These are phyloP conservation scores for Anabas testudineus DNA, from an alignment of 2,797 vertebrate genomes.

Conservation along the genomic window DNA sequence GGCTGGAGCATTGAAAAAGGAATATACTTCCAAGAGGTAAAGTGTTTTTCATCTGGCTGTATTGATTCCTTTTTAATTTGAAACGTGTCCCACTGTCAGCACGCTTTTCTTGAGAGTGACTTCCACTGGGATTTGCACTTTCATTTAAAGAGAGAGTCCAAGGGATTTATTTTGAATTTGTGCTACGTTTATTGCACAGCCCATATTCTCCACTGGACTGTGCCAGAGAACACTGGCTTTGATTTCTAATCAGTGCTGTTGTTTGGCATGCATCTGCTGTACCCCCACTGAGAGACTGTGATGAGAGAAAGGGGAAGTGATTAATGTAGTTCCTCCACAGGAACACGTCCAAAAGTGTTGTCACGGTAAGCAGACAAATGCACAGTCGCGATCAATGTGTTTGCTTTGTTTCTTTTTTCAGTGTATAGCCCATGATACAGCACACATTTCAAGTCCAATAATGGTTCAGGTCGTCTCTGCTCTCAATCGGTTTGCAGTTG, in stretches of 20 bases:
- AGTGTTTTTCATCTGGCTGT: conserved; percentile 28
- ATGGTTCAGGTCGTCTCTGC: not conserved
- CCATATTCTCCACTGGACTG: conserved; percentile 36
- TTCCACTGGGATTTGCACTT: conserved; percentile 34
- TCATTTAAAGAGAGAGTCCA: conserved; percentile 41
- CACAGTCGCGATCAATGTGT: conserved; percentile 13
- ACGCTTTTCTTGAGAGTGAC: conserved; percentile 20
- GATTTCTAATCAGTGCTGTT: conserved; percentile 40
- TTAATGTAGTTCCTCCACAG: conserved; percentile 36
- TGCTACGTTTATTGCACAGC: conserved; percentile 29
- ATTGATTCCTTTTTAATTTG: conserved; percentile 53
- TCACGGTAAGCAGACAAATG: conserved; percentile 10
- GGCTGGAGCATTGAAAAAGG: conserved; percentile 4
- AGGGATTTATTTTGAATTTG: conserved; percentile 42
- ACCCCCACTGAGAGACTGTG: conserved; percentile 21
- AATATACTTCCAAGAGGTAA: conserved; percentile 30
- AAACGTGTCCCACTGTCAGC: conserved; percentile 31
- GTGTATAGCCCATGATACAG: not conserved
- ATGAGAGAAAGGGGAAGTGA: conserved; percentile 18
- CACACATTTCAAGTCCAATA: not conserved
- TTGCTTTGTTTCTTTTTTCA: conserved; percentile 8
- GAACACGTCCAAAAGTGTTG: conserved; percentile 20
- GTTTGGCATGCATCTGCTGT: conserved; percentile 35
- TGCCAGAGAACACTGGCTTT: conserved; percentile 15
- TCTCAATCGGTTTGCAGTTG: not conserved